Conservation (phyloP, 64 coral and sea anemone species). For the Montipora cactus region DNA sequence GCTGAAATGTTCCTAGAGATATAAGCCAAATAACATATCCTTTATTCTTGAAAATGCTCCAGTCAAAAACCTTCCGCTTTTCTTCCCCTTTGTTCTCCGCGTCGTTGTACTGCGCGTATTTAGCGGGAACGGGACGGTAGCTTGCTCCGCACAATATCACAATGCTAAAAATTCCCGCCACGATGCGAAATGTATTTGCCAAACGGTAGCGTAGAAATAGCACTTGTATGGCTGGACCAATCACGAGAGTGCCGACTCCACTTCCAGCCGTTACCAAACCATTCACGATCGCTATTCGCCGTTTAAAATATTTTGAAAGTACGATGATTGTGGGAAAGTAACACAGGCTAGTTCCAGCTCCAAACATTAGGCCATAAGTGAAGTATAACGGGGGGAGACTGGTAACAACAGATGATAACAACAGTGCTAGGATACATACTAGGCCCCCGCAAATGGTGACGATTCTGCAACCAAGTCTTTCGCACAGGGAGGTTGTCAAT, state of each 20-base stretch:
- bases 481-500: slow-evolving; percentile 87
- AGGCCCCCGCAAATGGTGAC: slow-evolving; percentile 82
- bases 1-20: slow-evolving; percentile 82
- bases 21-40: slow-evolving; percentile 85
- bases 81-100: background rate
- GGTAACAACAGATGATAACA: slow-evolving; percentile 82
- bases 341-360: slow-evolving; percentile 94
- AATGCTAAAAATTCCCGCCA: slow-evolving; percentile 67
- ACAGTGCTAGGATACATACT: slow-evolving; percentile 82
- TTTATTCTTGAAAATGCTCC: slow-evolving; percentile 94
- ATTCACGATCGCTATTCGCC: slow-evolving; percentile 88
- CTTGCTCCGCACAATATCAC: slow-evolving; percentile 76
- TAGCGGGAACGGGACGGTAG: slow-evolving; percentile 70
- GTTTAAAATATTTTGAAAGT: slow-evolving; percentile 94
- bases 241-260: slow-evolving; percentile 86
- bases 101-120: slow-evolving; percentile 22
- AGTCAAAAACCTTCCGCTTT: slow-evolving; percentile 79
- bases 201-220: slow-evolving; percentile 60
- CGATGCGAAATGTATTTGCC: slow-evolving; percentile 60
- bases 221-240: slow-evolving; percentile 75
- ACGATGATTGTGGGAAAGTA: slow-evolving; percentile 94
- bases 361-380: slow-evolving; percentile 94
- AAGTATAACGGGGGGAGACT: slow-evolving; percentile 84
- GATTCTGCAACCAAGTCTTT: slow-evolving; percentile 88
- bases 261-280: slow-evolving; percentile 95